Evolutionary conservation across 2,888 invertebrate species (phyloP).

Genomic region (Ectemnius continuus): DNA sequence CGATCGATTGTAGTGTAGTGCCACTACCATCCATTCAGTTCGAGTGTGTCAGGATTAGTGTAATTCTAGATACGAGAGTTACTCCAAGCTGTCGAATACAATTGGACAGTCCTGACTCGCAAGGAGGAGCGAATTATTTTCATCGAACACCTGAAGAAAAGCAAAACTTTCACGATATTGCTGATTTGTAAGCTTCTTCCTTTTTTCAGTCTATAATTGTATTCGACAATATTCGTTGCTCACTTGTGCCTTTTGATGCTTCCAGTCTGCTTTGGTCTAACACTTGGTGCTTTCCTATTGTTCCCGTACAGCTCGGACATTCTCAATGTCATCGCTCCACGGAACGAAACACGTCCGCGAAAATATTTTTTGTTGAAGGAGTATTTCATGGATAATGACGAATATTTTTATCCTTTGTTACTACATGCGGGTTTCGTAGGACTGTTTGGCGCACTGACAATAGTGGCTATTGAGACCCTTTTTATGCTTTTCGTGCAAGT

Average conservation of each 20-base stretch:
- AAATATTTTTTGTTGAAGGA: neutral
- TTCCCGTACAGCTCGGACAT: neutral
- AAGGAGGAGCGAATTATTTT: neutral
- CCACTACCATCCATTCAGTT: neutral
- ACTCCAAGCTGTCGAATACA: neutral
- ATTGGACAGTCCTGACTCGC: neutral
- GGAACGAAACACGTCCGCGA: conserved; percentile 10
- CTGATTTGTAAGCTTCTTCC: too few relatives aligned
- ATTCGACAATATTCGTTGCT: too few relatives aligned
- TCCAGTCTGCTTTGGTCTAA: neutral
- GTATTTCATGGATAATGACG: neutral
- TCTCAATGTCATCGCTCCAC: neutral
- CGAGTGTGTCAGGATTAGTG: neutral
- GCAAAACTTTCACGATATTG: too few relatives aligned
- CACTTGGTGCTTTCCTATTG: neutral
- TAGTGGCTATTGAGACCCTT: neutral
- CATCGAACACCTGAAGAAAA: neutral
- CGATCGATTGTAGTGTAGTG: neutral
- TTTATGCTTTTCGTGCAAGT: neutral
- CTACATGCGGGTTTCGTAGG: neutral
- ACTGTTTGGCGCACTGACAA: neutral
- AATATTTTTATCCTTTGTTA: neutral
- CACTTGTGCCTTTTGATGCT: too few relatives aligned
- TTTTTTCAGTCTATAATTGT: too few relatives aligned
- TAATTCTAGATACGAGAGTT: neutral